Base-by-base conservation (phyloP, 2,113 vertebrate genomes). In the Rafetus swinhoei region DNA sequence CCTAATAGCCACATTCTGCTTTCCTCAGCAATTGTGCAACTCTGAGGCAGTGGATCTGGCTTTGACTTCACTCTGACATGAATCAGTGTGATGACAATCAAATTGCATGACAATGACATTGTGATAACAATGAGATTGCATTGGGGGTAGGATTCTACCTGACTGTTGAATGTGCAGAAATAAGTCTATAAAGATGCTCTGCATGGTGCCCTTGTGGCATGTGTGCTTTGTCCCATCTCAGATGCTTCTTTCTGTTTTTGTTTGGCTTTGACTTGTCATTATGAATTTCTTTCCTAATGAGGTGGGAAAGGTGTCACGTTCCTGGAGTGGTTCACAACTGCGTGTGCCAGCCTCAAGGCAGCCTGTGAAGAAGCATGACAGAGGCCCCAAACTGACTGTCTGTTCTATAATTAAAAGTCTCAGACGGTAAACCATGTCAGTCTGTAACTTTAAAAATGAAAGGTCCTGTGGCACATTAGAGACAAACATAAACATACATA, bases 121-220 rank as follows among this genome's bases (percentile, higher is more conserved):
- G 32, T 62, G 65, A 5, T 12, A 32, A 25, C 13, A 1, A 1
- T 62, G 8, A 32, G 27, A 27, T 32, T 62, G 60, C 12, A 32
- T 25, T 21, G 39, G 52, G 65, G 55, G 25, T 1, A 77, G 45
- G 56, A 53, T 53, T 81, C 45, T 27, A 9, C 4, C 2, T 45
- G 54, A 19, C 11, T 59, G 50, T 76, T 45, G 60, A 21, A 11
- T 82, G 5, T 2, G 24, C 7, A 52, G 15, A 7, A 32, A 22
- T 9, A 50, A 82, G 55, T 5, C 21, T 12, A 60, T 60, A 12
- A 60, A 60, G 59, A 25, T 12, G 25, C 24, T 7, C 69, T 27
- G 55, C 0, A 1, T 50, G 83, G 76, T 32, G 16, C 82, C 45
- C 0, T 0, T 69, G 55, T 52, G 84, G 59, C 54, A 13, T 11